These are phyloP conservation scores for Oligia latruncula DNA, from an alignment of 2,888 invertebrate species.

Conservation along the genomic window DNA sequence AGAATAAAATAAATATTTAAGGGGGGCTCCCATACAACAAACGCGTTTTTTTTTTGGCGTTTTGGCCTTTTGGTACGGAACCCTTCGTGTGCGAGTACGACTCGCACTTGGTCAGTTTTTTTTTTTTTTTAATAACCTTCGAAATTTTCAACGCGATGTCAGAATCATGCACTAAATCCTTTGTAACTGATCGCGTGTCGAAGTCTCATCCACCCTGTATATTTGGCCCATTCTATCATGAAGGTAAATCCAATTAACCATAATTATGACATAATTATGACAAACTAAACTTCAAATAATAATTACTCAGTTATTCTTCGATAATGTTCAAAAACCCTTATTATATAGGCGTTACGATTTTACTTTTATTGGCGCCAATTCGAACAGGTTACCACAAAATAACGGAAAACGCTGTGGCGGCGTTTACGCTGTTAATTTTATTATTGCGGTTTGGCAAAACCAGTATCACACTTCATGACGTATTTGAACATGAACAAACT, in stretches of 20 bases:
- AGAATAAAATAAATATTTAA: too few relatives aligned
- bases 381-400: conserved; percentile 32
- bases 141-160: neutral
- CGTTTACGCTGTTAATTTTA: neutral
- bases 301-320: neutral
- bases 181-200: neutral
- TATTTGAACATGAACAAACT: neutral
- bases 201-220: neutral
- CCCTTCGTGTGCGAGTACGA: too few relatives aligned
- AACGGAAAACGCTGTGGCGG: conserved; percentile 2
- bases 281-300: neutral
- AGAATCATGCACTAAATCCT: neutral
- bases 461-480: neutral
- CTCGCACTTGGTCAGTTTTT: too few relatives aligned
- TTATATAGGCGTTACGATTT: neutral
- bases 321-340: neutral
- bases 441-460: conserved; percentile 9
- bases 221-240: neutral
- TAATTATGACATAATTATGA: neutral
- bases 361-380: neutral
- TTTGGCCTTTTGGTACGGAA: too few relatives aligned
- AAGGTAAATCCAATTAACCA: neutral
- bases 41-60: too few relatives aligned
- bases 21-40: too few relatives aligned
- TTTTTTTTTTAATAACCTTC: too few relatives aligned